A percentile compares a stretch with the other conserved stretches of the same genome.
These are phyloP conservation scores for Plutella xylostella DNA, from an alignment of 2,888 invertebrate species.

Conservation along the genomic window DNA sequence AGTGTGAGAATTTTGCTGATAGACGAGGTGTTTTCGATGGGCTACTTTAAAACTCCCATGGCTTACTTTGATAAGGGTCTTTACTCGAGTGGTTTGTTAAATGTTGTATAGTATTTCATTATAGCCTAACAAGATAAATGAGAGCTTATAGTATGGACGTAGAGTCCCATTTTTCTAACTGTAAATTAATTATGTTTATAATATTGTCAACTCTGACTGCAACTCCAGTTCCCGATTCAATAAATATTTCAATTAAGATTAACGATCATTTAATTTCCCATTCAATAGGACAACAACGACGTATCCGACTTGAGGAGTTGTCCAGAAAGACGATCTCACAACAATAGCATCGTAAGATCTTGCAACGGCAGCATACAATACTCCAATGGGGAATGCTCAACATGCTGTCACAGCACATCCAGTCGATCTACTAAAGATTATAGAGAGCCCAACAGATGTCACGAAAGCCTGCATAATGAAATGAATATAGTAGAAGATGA, in stretches of 20 bases:
- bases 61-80: too few species aligned
- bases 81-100: too few species aligned
- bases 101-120: too few species aligned
- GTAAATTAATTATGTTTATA: too few species aligned
- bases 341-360: conserved; percentile 63
- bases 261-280: conserved; percentile 26
- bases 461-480: conserved; percentile 50
- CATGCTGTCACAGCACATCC: conserved; percentile 62
- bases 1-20: conserved; percentile 35
- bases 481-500: conserved; percentile 57
- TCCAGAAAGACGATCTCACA: conserved; percentile 59
- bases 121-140: too few species aligned
- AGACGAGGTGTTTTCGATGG: conserved; percentile 39
- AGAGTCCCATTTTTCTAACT: too few species aligned
- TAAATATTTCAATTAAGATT: conserved; percentile 6
- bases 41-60: conserved; percentile 10
- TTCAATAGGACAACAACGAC: conserved; percentile 57
- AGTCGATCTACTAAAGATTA: conserved; percentile 63
- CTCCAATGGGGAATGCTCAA: conserved; percentile 62
- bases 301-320: conserved; percentile 57
- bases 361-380: conserved; percentile 63
- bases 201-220: too few species aligned
- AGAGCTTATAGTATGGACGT: too few species aligned
- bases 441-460: conserved; percentile 42
- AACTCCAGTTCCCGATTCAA: too few species aligned